These are phyloP conservation scores for Tenualosa ilisha DNA, from an alignment of 2,797 vertebrate genomes.

Conservation along the genomic window DNA sequence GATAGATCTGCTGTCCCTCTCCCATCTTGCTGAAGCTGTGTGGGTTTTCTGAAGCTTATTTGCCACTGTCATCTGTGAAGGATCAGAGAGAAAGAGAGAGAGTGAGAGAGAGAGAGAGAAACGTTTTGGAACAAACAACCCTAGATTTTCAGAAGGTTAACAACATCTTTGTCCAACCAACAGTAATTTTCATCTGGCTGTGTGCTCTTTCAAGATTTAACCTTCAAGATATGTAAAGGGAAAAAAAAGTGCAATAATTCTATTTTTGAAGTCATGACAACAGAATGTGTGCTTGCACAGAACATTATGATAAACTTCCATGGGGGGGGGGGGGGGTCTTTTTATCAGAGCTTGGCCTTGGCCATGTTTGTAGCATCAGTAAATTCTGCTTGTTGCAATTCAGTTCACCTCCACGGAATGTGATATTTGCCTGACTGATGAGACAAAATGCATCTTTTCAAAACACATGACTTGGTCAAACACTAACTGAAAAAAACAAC, in stretches of 20 bases:
- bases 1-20: conserved; percentile 40
- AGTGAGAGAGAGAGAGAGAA: too few relatives aligned
- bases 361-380: not conserved
- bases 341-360: not conserved
- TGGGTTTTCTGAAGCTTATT: conserved; percentile 26
- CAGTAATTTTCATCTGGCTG: conserved; percentile 14
- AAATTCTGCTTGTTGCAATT: not conserved
- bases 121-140: not conserved
- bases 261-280: conserved; percentile 6
- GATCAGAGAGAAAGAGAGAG: not conserved
- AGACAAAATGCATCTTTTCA: not conserved
- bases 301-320: not conserved
- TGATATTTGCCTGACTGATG: not conserved
- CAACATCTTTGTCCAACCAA: conserved; percentile 41
- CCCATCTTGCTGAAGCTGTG: not conserved
- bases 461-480: not conserved
- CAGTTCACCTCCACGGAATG: not conserved
- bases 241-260: not conserved
- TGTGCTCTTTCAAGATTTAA: not conserved
- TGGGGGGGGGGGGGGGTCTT: not conserved
- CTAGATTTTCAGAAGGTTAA: conserved; percentile 49
- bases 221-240: not conserved
- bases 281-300: not conserved
- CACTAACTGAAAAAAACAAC: not conserved
- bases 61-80: conserved; percentile 30